Evolutionary conservation across 1,140 invertebrate genomes (phyloP).

Genomic region (Hesperophylax magnus): DNA sequence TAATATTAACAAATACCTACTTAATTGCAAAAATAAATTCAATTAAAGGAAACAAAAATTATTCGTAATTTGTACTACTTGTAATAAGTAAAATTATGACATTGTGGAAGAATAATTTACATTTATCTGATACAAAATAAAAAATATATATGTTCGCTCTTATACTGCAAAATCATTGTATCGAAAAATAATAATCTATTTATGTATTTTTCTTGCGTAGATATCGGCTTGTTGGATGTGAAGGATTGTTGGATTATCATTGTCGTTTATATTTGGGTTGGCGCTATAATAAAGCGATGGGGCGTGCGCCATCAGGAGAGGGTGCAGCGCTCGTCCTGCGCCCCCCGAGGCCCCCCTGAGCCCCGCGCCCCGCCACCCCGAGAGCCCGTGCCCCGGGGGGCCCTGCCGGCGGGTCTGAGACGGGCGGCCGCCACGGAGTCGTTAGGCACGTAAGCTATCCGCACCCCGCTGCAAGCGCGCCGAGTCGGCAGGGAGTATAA

Average conservation of each 20-base stretch:
- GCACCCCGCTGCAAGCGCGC: constrained; percentile 86
- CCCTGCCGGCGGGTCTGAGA: constrained; percentile 71
- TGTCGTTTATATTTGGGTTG: constrained; percentile 50
- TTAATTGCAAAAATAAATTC: background rate
- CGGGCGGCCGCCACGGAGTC: constrained; percentile 86
- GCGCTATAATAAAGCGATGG: constrained; percentile 36
- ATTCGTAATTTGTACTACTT: constrained; percentile 34
- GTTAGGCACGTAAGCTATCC: constrained; percentile 92
- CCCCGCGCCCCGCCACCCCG: constrained; percentile 59
- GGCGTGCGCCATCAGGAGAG: constrained; percentile 75
- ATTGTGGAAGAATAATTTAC: constrained; percentile 18
- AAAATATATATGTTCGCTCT: no score
- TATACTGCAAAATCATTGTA: background rate
- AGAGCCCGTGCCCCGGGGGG: constrained; percentile 60
- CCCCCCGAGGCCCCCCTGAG: constrained; percentile 59
- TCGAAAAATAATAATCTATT: background rate
- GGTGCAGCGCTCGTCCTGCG: constrained; percentile 79
- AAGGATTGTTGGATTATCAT: background rate
- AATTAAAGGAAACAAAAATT: background rate
- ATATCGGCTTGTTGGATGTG: background rate
- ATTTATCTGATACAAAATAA: no score
- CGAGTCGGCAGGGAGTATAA: constrained; percentile 86
- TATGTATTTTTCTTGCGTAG: background rate
- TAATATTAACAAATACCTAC: background rate
- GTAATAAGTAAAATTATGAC: constrained; percentile 19